Conservation (phyloP, 2,888 invertebrate genomes). For the Ellobium chinense region DNA sequence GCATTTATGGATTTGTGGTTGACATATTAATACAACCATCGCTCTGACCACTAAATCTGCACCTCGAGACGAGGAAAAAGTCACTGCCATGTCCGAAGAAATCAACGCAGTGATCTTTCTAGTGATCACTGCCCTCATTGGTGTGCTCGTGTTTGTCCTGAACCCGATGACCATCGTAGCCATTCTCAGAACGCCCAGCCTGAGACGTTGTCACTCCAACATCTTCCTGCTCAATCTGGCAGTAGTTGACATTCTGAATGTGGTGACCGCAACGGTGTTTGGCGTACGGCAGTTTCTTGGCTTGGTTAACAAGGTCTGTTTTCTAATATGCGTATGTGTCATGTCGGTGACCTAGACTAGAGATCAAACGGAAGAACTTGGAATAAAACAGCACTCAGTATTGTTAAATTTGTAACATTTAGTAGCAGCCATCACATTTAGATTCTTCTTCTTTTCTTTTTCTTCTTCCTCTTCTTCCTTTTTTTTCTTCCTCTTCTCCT, state of each 20-base stretch:
- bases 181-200: conserved; percentile 2
- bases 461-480: background rate
- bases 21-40: no score
- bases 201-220: conserved; percentile 31
- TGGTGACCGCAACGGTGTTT: background rate
- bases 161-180: conserved; percentile 25
- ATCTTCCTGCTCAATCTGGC: conserved; percentile 37
- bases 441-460: background rate
- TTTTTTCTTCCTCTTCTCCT: conserved; percentile 5
- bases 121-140: background rate
- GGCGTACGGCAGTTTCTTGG: background rate
- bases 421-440: background rate
- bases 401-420: no score
- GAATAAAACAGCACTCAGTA: no score
- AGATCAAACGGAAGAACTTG: no score
- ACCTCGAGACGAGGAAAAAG: no score
- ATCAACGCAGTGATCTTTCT: no score
- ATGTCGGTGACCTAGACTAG: no score
- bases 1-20: no score
- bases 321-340: no score
- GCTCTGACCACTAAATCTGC: no score
- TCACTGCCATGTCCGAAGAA: no score
- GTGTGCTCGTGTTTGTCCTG: conserved; percentile 3
- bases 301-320: no score
- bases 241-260: conserved; percentile 18